Base-by-base conservation (phyloP, 2,797 vertebrate genomes). In the Neomorphus geoffroyi region DNA sequence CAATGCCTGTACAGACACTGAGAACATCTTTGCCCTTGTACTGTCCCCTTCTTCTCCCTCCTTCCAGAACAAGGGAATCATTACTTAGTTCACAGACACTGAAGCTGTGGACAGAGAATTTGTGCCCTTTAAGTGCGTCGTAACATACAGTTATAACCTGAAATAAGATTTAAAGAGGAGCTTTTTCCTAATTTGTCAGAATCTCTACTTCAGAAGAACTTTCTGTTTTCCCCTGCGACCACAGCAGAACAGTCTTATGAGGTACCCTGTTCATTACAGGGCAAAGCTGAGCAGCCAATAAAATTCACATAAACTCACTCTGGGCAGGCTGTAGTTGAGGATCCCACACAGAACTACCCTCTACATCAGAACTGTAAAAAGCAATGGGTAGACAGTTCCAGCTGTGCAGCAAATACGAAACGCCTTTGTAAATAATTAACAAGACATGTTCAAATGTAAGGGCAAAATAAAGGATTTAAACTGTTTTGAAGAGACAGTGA, bases 401-500 rank as follows among this genome's bases (percentile, higher is more conserved):
- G 39, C 56, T 41, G 51, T 17, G 54, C 73, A 79, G 85, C 77
- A 93, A 94, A 84, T 58, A 65, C 16, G 51, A 88, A 94, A 86
- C 13, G 12, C 45, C 88, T 93, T 48, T 86, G 91, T 69, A 90
- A 86, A 69, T 45, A 90, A 92, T 74, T 80, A 93, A 80, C 48
- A 65, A 85, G 77, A 95, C 2, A 6, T 16, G 60, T 66, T 94
- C 66, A 84, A 91, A 28, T 35, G 58, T 84, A 90, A 87, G 66
- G 71, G 78, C 83, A 81, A 92, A 93, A 90, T 70, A 94, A 95
- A 75, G 50, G 75, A 88, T 41, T 83, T 53, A 61, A 91, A 91
- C 39, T 77, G 51, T 48, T 91, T 50, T 53, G 73, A 80, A 91
- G 67, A 89, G 82, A 85, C 73, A 62, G n/a, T 18, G 33, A 85